Percentiles rank a stretch among this genome's conserved stretches.
Evolutionary conservation across 2,113 vertebrate species (phyloP).

Genomic region (Lutjanus erythropterus): DNA sequence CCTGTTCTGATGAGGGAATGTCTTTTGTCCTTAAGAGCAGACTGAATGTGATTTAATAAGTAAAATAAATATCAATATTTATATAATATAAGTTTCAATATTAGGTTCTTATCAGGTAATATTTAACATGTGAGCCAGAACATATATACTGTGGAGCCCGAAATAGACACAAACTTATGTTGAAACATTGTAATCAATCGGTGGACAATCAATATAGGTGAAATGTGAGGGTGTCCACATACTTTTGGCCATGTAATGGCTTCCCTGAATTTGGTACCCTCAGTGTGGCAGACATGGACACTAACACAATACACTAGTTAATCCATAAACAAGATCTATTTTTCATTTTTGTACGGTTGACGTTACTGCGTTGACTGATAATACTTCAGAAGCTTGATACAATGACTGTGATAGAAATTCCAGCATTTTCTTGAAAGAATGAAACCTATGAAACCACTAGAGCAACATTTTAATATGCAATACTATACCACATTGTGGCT

Average conservation of each 20-base stretch:
- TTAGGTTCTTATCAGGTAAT: not conserved
- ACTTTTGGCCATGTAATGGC: not conserved
- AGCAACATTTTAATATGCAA: conserved; percentile 43
- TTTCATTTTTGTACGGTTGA: not conserved
- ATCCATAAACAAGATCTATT: not conserved
- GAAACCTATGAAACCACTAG: conserved; percentile 14
- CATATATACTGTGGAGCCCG: too few species aligned
- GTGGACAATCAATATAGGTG: not conserved
- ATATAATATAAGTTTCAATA: too few species aligned
- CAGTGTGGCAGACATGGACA: not conserved
- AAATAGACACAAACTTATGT: too few species aligned
- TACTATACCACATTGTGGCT: conserved; percentile 14
- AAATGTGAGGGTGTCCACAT: not conserved
- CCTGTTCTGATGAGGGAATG: not conserved
- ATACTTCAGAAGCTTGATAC: not conserved
- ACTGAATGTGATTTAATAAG: too few species aligned
- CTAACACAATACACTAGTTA: not conserved
- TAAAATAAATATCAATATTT: not conserved
- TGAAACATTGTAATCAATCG: too few species aligned
- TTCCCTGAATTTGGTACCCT: not conserved
- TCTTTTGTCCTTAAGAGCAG: not conserved
- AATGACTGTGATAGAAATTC: not conserved
- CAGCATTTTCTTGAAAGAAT: not conserved
- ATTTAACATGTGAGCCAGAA: not conserved
- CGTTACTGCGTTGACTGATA: not conserved